phyloP scores from a whole-genome alignment of 2,797 vertebrate species.

The Aldrovandia affinis region DNA sequence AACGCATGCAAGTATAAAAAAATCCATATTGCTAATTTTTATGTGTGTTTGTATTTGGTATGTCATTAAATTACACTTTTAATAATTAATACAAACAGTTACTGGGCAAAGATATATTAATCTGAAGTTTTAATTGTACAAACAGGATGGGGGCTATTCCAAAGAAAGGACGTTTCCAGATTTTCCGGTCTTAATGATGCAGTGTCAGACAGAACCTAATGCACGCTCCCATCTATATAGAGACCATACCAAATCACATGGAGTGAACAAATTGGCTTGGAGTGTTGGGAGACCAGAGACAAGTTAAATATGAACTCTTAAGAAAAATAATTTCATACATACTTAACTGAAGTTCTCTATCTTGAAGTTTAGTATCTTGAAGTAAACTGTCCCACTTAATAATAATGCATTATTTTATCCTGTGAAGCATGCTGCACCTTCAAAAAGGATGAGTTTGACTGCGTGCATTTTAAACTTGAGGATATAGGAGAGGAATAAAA shows the following conservation, averaged over 20 bases:
- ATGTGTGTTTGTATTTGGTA: constrained; percentile 66
- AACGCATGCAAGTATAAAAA: constrained; percentile 80
- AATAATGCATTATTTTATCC: constrained; percentile 18
- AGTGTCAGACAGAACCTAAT: constrained; percentile 54
- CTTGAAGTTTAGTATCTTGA: too few relatives aligned
- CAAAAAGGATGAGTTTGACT: constrained; percentile 28
- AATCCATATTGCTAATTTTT: constrained; percentile 61
- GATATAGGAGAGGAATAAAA: constrained; percentile 33
- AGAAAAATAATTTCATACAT: constrained; percentile 30
- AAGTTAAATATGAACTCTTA: constrained; percentile 46
- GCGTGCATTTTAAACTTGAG: neutral
- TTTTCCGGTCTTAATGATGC: constrained; percentile 50
- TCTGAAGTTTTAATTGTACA: constrained; percentile 51
- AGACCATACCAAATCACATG: neutral
- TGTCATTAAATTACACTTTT: constrained; percentile 58
- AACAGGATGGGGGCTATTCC: constrained; percentile 37
- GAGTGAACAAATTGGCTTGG: neutral
- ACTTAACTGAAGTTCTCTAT: too few relatives aligned
- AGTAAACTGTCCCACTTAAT: neutral
- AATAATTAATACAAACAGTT: constrained; percentile 77
- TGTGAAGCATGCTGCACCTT: constrained; percentile 50
- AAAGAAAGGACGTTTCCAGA: constrained; percentile 42
- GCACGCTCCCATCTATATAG: constrained; percentile 54
- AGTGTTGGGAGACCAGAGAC: constrained; percentile 63
- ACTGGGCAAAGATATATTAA: constrained; percentile 70